phyloP scores from a whole-genome alignment of 1,140 invertebrate genomes.

The Zaprionus tsacasi region DNA sequence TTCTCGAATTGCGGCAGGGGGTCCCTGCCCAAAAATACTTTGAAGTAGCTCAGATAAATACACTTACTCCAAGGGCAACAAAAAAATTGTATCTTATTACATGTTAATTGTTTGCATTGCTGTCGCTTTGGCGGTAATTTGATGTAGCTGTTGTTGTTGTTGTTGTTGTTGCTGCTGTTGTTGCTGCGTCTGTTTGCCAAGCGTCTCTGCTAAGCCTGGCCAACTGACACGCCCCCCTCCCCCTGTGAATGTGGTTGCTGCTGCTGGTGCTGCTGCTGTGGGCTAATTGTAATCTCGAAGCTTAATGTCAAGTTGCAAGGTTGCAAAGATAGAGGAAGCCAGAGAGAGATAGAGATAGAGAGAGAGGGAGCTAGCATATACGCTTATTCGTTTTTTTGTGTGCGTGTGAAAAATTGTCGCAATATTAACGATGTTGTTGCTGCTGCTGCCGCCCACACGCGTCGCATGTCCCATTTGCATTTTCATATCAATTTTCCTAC shows the following conservation, averaged over 20 bases:
- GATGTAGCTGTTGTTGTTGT: conserved; percentile 22
- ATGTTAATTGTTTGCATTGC: conserved; percentile 44
- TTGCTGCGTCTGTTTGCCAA: not conserved
- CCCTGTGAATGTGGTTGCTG: conserved; percentile 27
- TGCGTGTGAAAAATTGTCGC: conserved; percentile 61
- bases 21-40: not conserved
- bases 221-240: conserved; percentile 36
- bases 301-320: conserved; percentile 75
- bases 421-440: conserved; percentile 25
- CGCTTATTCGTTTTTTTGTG: conserved; percentile 67
- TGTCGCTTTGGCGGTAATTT: conserved; percentile 39
- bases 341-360: not conserved
- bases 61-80: conserved; percentile 35
- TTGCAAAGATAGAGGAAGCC: conserved; percentile 28
- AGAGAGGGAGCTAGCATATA: conserved; percentile 7
- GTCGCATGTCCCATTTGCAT: conserved; percentile 45
- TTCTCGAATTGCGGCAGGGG: conserved; percentile 9
- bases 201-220: conserved; percentile 9
- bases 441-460: conserved; percentile 41
- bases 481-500: conserved; percentile 32
- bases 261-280: conserved; percentile 22
- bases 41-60: not conserved
- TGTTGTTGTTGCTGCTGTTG: conserved; percentile 2
- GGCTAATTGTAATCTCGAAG: conserved; percentile 51
- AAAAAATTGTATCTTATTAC: conserved; percentile 38